Evolutionary conservation across 2,113 vertebrate species (phyloP), one percentile per base, ranked within the genome.

Genomic region (Albula glossodonta): DNA sequence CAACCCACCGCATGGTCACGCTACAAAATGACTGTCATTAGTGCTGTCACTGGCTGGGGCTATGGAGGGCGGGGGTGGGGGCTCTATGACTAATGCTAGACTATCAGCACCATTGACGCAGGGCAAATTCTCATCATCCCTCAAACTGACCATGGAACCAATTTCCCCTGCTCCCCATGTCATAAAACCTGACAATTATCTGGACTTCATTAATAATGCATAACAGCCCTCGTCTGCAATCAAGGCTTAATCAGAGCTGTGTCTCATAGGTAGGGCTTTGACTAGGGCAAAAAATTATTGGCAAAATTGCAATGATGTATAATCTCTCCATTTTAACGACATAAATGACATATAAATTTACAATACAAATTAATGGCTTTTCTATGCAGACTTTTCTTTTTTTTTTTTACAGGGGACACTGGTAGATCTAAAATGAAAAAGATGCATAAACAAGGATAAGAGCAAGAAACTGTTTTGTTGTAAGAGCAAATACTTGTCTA

Each of bases 21-120:
- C 96, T 95, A 91, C 93, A 94, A 97, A 98, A 97, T 97, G 94
- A 96, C 96, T 96, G 83, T 97, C 96, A 98, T 99, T 98, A 98
- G 94, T 92, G 92, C 95, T 96, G 96, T 96, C 96, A 96, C 94
- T 95, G 96, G 94, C 92, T 87, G 87, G 87, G 91, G 93, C 94
- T 94, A 89, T 90, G 91, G 94, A 4, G 70, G 93, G 11, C 3
- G 56, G 91, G 94, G 17, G 63, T 93, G 96, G 92, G 91, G 91
- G 95, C 96, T 41, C 31, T 41, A 92, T 98, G 97, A 98, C 97
- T 96, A 98, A 98, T 98, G 96, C 90, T 87, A 87, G 94, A 91
- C 95, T 95, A 96, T 97, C 92, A 93, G 94, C 93, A 89, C 88
- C 94, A 95, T 96, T 92, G 81, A 93, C 88, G 94, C 93, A 94